phyloP scores from a whole-genome alignment of 2,888 invertebrate genomes.

The Agriopis leucophaearia region DNA sequence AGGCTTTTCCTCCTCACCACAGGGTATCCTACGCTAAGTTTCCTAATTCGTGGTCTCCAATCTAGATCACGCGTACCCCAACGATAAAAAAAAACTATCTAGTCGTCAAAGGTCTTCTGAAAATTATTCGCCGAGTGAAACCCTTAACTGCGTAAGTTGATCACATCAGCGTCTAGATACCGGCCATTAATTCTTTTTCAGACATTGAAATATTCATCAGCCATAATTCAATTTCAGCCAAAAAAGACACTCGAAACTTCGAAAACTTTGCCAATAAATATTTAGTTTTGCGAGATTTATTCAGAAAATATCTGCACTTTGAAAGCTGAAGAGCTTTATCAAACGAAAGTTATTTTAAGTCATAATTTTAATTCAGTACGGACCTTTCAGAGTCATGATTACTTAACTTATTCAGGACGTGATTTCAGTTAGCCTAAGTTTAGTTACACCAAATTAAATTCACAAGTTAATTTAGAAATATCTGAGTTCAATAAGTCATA shows the following conservation, averaged over 20 bases:
- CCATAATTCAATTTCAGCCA: constrained; percentile 28
- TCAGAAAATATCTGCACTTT: constrained; percentile 29
- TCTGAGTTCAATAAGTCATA: neutral
- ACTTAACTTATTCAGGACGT: constrained; percentile 19
- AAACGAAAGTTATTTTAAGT: constrained; percentile 18
- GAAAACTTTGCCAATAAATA: constrained; percentile 39
- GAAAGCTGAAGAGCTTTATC: constrained; percentile 27
- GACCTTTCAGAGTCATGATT: constrained; percentile 7
- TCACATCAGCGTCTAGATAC: neutral
- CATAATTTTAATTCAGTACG: constrained; percentile 19
- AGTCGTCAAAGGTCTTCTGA: no score
- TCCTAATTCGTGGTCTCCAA: no score
- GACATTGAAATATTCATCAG: constrained; percentile 33
- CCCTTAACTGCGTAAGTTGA: neutral
- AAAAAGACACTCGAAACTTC: constrained; percentile 28
- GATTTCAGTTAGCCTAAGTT: neutral
- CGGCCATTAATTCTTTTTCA: constrained; percentile 15
- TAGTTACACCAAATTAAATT: neutral
- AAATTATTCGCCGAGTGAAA: no score
- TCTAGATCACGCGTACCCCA: no score
- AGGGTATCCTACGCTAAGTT: no score
- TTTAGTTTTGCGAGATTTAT: constrained; percentile 33
- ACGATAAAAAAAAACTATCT: no score
- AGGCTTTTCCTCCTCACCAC: no score
- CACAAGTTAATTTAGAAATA: neutral